Conservation (phyloP, 2,113 vertebrate genomes). For the Todiramphus saurophagus region DNA sequence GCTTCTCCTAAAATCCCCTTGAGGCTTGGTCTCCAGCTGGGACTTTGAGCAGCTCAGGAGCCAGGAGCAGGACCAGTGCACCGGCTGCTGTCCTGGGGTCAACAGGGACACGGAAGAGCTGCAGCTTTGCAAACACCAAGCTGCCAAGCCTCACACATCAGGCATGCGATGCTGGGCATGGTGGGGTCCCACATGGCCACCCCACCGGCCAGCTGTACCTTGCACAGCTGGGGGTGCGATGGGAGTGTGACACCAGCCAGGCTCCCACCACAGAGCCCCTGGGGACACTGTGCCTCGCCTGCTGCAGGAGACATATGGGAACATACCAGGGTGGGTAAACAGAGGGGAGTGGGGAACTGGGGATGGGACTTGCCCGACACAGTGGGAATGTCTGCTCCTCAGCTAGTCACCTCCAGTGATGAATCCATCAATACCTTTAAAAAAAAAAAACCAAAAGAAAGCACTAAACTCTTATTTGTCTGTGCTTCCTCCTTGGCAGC, state of each 20-base stretch:
- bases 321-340: not conserved
- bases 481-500: not conserved
- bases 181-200: fast-evolving
- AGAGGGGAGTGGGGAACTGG: fast-evolving
- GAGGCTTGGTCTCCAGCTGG: not conserved
- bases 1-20: not conserved
- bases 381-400: not conserved
- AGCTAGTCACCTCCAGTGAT: not conserved
- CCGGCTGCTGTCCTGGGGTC: not conserved
- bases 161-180: not conserved
- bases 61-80: fast-evolving
- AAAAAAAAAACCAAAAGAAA: not conserved
- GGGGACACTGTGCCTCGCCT: not conserved
- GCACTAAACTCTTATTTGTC: not conserved
- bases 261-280: fast-evolving
- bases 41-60: not conserved
- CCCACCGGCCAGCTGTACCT: not conserved
- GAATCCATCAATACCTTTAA: not conserved
- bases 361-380: fast-evolving
- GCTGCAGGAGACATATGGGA: not conserved
- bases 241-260: not conserved
- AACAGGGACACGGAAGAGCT: not conserved
- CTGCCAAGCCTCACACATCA: not conserved
- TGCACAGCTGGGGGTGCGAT: not conserved
- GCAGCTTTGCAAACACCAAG: not conserved